Evolutionary conservation across 2,797 vertebrate genomes (phyloP), one percentile per base, ranked within the genome.

Genomic region (Eutrigla gurnardus): DNA sequence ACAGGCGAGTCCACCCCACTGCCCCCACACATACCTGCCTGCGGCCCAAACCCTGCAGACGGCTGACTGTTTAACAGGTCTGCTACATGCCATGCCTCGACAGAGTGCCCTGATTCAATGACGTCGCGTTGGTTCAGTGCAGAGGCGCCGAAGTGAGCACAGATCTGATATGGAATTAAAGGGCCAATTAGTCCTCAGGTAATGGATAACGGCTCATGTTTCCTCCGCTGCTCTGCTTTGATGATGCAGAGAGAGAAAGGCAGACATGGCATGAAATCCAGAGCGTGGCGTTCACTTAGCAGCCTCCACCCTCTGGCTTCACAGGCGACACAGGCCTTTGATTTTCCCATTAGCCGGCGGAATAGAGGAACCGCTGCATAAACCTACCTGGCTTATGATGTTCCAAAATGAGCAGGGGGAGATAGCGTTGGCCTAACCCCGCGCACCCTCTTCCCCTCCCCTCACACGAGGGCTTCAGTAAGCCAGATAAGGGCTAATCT

Each of bases 401-500:
- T 86, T 90, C 64, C 83, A 52, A 86, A 85, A 78, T 69, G 67
- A 87, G 78, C 65, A n/a, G 54, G 15, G 36, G 57, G 62, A 71
- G 69, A 82, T 77, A 63, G 69, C 7, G 39, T 52, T 70, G 43
- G 61, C 64, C 66, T 65, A 75, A 83, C 58, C 54, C 57, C 2
- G 1, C 45, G 37, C 13, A 25, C 66, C 75, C 49, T 42, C n/a
- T 46, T 37, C 49, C 40, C 7, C 39, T n/a, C 45, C 65, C 4
- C 65, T 70, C 76, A 63, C 47, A 62, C 67, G 13, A 62, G 70
- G 67, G 82, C 70, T 83, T 71, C 74, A 82, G 78, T 75, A 63
- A 35, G 45, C 42, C 73, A 61, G 81, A 88, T 88, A 87, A 88
- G 78, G 68, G 69, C 54, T 90, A 87, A 89, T 92, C 82, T 86